phyloP scores from a whole-genome alignment of 2,888 invertebrate genomes.

The Trichogramma evanescens region DNA sequence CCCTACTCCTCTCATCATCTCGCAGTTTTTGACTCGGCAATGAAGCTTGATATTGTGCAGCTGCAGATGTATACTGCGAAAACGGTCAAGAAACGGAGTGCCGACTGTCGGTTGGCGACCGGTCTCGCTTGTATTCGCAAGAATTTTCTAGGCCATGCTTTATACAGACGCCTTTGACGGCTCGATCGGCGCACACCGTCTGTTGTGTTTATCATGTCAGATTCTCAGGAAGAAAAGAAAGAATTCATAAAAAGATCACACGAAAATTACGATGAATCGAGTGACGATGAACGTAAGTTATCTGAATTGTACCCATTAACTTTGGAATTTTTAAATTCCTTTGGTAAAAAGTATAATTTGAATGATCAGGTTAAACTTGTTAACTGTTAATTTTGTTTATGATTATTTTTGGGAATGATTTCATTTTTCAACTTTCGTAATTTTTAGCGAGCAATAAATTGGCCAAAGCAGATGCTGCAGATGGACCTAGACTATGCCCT shows the following conservation, averaged over 20 bases:
- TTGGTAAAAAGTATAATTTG: too few species aligned
- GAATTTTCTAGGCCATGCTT: too few species aligned
- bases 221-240: neutral
- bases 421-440: neutral
- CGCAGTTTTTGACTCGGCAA: too few species aligned
- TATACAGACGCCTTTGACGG: too few species aligned
- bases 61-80: too few species aligned
- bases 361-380: slow-evolving; percentile 7
- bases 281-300: slow-evolving; percentile 16
- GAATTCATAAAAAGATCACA: slow-evolving; percentile 6
- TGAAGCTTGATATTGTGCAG: too few species aligned
- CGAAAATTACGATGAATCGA: slow-evolving; percentile 5
- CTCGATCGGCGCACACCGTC: too few species aligned
- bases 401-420: neutral
- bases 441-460: slow-evolving; percentile 2
- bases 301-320: neutral
- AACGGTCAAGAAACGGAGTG: too few species aligned
- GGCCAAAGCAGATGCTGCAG: slow-evolving; percentile 2
- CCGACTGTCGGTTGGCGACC: too few species aligned
- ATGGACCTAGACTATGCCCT: slow-evolving; percentile 68
- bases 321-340: too few species aligned
- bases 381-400: neutral
- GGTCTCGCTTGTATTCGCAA: too few species aligned
- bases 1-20: too few species aligned
- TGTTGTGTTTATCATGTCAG: slow-evolving; percentile 12